Percentiles rank a stretch among this genome's conserved stretches.
phyloP scores from a whole-genome alignment of 2,797 vertebrate species.

The Delichon dasypus region DNA sequence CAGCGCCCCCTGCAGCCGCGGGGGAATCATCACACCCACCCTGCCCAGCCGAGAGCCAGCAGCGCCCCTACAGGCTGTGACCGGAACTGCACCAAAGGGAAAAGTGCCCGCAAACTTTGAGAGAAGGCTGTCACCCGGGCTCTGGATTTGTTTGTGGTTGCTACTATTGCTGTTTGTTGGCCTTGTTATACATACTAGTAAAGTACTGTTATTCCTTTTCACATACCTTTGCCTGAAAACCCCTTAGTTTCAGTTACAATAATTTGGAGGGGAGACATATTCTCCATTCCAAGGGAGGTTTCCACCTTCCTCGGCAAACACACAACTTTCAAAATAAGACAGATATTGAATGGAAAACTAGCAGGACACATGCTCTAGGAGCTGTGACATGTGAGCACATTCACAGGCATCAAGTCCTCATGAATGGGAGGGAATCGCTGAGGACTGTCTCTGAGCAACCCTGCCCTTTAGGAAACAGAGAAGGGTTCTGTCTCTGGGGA shows the following conservation, averaged over 20 bases:
- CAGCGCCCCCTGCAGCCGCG: background rate
- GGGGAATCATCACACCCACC: accelerated
- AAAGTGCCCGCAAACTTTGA: too few species aligned
- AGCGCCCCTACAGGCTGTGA: background rate
- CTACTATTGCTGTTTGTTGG: background rate
- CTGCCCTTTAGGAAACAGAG: background rate
- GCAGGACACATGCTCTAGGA: background rate
- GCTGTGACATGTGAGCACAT: background rate
- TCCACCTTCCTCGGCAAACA: background rate
- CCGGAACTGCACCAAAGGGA: background rate
- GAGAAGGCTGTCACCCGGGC: background rate
- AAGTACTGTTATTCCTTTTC: background rate
- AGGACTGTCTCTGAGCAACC: background rate
- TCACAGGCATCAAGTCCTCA: background rate
- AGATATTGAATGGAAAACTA: background rate
- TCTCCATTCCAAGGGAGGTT: background rate
- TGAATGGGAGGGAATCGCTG: background rate
- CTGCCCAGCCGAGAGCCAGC: background rate
- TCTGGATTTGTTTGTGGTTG: background rate
- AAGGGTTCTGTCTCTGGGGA: background rate
- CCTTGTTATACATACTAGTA: background rate
- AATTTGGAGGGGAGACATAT: background rate
- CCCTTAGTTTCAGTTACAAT: background rate
- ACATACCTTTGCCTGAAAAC: background rate
- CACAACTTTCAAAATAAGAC: background rate